Evolutionary conservation across 2,113 vertebrate species (phyloP).

Genomic region (Oncorhynchus gorbuscha): DNA sequence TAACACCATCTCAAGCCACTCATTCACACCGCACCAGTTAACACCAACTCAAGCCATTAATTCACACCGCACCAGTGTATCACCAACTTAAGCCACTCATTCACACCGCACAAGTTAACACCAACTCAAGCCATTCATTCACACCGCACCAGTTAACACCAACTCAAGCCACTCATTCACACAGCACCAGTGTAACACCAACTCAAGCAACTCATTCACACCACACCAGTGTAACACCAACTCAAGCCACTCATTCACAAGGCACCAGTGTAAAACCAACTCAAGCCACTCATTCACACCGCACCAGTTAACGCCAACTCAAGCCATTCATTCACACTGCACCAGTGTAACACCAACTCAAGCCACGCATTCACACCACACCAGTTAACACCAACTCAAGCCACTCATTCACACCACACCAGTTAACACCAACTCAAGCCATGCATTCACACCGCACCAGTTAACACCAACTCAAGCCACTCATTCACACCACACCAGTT

Average conservation of each 20-base stretch:
- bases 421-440: no score
- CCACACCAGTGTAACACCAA: no score
- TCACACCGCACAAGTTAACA: background rate
- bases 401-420: no score
- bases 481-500: background rate
- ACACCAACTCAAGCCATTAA: background rate
- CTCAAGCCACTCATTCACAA: no score
- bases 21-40: background rate
- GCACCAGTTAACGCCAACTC: no score
- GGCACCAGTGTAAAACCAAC: background rate
- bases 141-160: background rate
- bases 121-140: background rate
- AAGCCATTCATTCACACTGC: background rate
- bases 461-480: no score
- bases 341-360: background rate
- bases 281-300: no score
- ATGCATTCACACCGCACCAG: no score
- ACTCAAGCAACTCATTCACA: background rate
- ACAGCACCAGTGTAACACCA: background rate
- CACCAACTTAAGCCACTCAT: background rate
- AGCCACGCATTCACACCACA: background rate
- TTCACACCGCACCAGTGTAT: background rate
- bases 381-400: no score
- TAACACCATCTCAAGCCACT: background rate
- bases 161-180: background rate